Percentiles rank a stretch among this genome's conserved stretches.
phyloP scores from a whole-genome alignment of 2,888 invertebrate species.

The Allacma fusca region DNA sequence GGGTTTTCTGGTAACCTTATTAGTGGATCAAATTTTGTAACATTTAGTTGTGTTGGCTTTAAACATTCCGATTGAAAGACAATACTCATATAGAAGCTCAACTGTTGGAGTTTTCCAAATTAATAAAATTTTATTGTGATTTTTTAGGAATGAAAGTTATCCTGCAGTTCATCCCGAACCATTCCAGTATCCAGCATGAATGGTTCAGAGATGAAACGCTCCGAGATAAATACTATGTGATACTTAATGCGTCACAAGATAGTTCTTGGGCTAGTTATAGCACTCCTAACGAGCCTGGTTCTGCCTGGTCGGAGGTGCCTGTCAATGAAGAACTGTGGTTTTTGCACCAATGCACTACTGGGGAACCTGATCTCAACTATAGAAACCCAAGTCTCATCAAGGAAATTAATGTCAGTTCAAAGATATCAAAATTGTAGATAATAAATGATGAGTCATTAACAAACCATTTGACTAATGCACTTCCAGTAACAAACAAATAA shows the following conservation, averaged over 20 bases:
- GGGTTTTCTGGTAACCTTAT: too few species aligned
- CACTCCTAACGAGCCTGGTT: slow-evolving; percentile 36
- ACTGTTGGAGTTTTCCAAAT: neutral
- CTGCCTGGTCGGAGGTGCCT: slow-evolving; percentile 51
- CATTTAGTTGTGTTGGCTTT: too few species aligned
- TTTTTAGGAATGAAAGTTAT: slow-evolving; percentile 70
- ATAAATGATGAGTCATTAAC: too few species aligned
- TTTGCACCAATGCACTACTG: slow-evolving; percentile 77
- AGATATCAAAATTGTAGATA: neutral
- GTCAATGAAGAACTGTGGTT: slow-evolving; percentile 70
- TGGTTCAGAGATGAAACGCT: slow-evolving; percentile 76
- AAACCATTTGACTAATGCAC: too few species aligned
- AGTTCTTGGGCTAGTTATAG: slow-evolving; percentile 49
- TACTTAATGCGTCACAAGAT: slow-evolving; percentile 37
- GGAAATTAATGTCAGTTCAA: slow-evolving; percentile 69
- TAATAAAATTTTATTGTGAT: neutral
- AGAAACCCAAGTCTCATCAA: slow-evolving; percentile 74
- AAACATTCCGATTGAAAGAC: too few species aligned
- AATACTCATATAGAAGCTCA: too few species aligned
- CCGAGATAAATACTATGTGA: slow-evolving; percentile 66
- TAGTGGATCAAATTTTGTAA: too few species aligned
- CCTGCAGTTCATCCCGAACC: slow-evolving; percentile 79
- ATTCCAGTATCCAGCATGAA: slow-evolving; percentile 72
- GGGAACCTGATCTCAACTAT: slow-evolving; percentile 85
- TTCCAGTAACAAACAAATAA: neutral